Base-by-base conservation (phyloP, 2,797 vertebrate genomes). In the Epinephelus malabaricus region DNA sequence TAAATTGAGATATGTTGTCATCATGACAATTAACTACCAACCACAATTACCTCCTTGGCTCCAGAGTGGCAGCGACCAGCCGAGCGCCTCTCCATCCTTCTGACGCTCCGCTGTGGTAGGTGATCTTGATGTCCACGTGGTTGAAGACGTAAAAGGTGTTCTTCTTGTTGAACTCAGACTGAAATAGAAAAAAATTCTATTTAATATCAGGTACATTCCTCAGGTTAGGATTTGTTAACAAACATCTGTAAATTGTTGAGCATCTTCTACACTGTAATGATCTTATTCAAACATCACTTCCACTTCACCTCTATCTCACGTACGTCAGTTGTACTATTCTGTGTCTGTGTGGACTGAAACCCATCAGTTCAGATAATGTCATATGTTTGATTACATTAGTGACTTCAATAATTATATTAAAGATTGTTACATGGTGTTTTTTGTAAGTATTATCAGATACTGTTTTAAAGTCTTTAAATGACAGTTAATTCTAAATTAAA, bases 111-210 rank as follows among this genome's bases (percentile, higher is more conserved):
- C 90, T 97, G 84, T 98, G 97, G 92, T 96, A 98, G n/a, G 88
- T 92, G 88, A 99, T 97, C 63, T 86, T 96, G 83, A 98, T 97
- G 76, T 97, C 97, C 83, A 98, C 93, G 0, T 98, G 97, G 86
- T 97, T 99, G 94, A 99, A 98, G 75, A 98, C 86, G 76, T 98
- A 98, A 91, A 94, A 97, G 5, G 95, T 97, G 90, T 96, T 96
- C 88, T 94, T 97, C 93, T 96, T 97, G 91, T 97, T 97, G 90
- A 98, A 98, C 69, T 97, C 95, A 2, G 95, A 75, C 97, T 99
- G 90, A 50, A 94, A 95, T 79, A 51, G 15, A 43, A 47, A 13
- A 86, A 89, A 55, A 1, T 21, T 46, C 2, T 21, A 6, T 51
- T 50, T 0, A 50, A 34, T n/a, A 14, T 43, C 19, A 54, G 3